phyloP scores from a whole-genome alignment of 2,797 vertebrate genomes.

The Cynopterus sphinx region DNA sequence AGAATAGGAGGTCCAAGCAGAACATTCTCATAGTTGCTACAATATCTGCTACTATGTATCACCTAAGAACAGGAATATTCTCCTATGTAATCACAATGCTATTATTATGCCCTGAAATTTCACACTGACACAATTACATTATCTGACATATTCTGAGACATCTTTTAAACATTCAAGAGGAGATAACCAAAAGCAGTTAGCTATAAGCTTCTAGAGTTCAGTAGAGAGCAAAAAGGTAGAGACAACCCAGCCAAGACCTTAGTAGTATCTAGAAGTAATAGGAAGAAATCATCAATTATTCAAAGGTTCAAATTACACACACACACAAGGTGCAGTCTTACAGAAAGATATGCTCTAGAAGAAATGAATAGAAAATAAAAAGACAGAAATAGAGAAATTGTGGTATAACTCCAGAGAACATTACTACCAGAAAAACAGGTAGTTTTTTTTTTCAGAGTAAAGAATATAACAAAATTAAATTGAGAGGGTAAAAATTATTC shows the following conservation, averaged over 20 bases:
- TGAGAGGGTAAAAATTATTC: neutral
- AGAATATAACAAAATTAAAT: conserved; percentile 16
- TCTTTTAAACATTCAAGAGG: neutral
- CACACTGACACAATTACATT: neutral
- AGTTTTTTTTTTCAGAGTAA: neutral
- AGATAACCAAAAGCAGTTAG: neutral
- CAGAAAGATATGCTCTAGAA: neutral
- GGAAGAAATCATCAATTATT: neutral
- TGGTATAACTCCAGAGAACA: neutral
- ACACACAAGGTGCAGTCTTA: neutral
- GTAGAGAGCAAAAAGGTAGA: neutral
- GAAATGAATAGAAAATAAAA: conserved; percentile 34
- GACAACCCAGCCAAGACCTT: neutral
- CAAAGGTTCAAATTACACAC: neutral
- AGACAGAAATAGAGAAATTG: neutral
- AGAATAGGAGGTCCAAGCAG: neutral
- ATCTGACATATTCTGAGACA: neutral
- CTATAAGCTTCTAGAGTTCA: neutral
- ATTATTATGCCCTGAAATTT: neutral
- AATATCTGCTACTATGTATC: neutral
- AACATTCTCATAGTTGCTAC: neutral
- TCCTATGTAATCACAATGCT: neutral
- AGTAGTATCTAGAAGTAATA: neutral
- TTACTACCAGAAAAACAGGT: neutral
- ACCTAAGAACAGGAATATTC: neutral